Conservation (phyloP, 1,140 invertebrate genomes). For the Trichonephila clavipes region DNA sequence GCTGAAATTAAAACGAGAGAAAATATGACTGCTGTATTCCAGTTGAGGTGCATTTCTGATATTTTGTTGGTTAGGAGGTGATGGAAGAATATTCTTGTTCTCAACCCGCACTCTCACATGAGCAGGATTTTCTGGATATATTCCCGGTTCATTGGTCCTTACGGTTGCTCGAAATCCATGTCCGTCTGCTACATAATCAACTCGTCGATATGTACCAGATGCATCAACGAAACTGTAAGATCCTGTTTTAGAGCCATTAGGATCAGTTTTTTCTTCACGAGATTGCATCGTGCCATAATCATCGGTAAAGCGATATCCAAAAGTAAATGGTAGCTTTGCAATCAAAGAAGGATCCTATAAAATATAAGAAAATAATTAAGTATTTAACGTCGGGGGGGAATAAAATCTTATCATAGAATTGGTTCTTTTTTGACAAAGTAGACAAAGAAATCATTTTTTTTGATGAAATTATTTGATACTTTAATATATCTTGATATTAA, state of each 20-base stretch:
- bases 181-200: conserved; percentile 75
- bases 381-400: not conserved
- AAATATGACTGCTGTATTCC: conserved; percentile 52
- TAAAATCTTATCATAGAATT: not conserved
- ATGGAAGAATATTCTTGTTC: not conserved
- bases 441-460: not conserved
- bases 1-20: conserved; percentile 9
- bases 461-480: not conserved
- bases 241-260: conserved; percentile 74
- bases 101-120: conserved; percentile 9
- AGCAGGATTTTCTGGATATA: conserved; percentile 48
- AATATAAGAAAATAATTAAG: not conserved
- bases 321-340: conserved; percentile 59
- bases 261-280: conserved; percentile 73
- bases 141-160: conserved; percentile 76
- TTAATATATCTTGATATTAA: too few species aligned
- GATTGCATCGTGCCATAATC: conserved; percentile 73
- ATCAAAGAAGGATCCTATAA: conserved; percentile 31
- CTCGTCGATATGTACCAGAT: conserved; percentile 62
- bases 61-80: not conserved
- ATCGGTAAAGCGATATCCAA: conserved; percentile 75
- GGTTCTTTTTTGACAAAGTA: not conserved
- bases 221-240: conserved; percentile 76
- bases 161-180: conserved; percentile 75
- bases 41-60: conserved; percentile 9